Percentiles rank a stretch among this genome's conserved stretches.
These are phyloP conservation scores for Micrasema minimum DNA, from an alignment of 1,140 invertebrate genomes.

Conservation along the genomic window DNA sequence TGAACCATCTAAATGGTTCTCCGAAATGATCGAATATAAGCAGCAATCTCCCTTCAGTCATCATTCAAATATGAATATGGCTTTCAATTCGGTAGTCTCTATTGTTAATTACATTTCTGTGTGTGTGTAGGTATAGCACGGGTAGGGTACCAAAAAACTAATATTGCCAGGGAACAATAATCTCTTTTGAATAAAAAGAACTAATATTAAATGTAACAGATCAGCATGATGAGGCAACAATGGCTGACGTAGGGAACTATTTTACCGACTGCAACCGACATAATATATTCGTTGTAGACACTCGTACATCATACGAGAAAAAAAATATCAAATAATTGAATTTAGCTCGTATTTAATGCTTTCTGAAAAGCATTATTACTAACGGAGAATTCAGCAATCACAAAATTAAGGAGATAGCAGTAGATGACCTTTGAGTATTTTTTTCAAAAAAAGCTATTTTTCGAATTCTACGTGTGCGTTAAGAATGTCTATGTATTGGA, in stretches of 20 bases:
- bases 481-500: too few species aligned
- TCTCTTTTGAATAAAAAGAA: conserved; percentile 55
- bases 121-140: conserved; percentile 22
- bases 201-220: conserved; percentile 54
- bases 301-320: not conserved
- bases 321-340: not conserved
- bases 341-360: too few species aligned
- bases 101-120: conserved; percentile 37
- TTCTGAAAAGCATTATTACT: too few species aligned
- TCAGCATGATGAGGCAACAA: conserved; percentile 54
- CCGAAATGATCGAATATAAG: not conserved
- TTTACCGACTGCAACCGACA: conserved; percentile 32
- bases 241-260: conserved; percentile 19
- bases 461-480: too few species aligned
- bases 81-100: conserved; percentile 30
- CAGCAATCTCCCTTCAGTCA: conserved; percentile 1
- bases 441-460: too few species aligned
- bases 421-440: too few species aligned
- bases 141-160: conserved; percentile 50
- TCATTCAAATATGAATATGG: conserved; percentile 21
- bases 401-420: too few species aligned
- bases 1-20: conserved; percentile 7
- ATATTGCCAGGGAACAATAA: conserved; percentile 54
- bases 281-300: conserved; percentile 13
- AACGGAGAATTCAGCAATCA: too few species aligned